phyloP scores from a whole-genome alignment of 2,113 vertebrate species.

The Phalacrocorax pelagicus region DNA sequence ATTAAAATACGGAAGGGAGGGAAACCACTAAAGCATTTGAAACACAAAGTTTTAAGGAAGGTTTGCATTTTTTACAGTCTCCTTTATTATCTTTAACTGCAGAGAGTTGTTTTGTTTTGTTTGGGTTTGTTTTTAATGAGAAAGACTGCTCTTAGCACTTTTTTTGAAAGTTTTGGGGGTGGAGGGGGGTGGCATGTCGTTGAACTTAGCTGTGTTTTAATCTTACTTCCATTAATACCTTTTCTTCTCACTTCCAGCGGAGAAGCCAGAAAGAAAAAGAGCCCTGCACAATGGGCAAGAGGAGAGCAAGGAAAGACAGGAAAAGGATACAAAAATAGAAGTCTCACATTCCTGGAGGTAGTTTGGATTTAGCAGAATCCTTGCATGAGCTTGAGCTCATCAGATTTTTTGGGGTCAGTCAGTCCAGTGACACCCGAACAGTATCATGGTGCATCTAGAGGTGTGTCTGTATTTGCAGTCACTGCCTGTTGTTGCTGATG shows the following conservation, averaged over 20 bases:
- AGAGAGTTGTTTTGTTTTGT: neutral
- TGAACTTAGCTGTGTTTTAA: neutral
- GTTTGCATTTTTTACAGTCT: neutral
- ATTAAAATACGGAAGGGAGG: neutral
- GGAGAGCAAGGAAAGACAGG: neutral
- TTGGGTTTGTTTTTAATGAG: neutral
- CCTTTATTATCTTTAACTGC: neutral
- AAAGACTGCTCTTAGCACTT: neutral
- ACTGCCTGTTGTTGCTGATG: neutral
- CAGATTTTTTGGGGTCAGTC: neutral
- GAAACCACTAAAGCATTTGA: neutral
- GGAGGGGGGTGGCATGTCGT: neutral
- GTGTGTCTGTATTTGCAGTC: neutral
- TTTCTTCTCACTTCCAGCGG: neutral
- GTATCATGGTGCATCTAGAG: neutral
- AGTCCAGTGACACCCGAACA: neutral
- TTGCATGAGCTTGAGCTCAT: neutral
- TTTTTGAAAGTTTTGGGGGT: neutral
- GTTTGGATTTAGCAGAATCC: neutral
- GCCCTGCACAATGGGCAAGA: neutral
- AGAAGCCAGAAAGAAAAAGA: neutral
- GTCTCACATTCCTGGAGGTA: neutral
- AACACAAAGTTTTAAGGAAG: neutral
- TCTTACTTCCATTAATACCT: neutral
- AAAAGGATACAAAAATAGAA: neutral